These are phyloP conservation scores for Stenopsyche tienmushanensis DNA, from an alignment of 1,140 invertebrate genomes.

Conservation along the genomic window DNA sequence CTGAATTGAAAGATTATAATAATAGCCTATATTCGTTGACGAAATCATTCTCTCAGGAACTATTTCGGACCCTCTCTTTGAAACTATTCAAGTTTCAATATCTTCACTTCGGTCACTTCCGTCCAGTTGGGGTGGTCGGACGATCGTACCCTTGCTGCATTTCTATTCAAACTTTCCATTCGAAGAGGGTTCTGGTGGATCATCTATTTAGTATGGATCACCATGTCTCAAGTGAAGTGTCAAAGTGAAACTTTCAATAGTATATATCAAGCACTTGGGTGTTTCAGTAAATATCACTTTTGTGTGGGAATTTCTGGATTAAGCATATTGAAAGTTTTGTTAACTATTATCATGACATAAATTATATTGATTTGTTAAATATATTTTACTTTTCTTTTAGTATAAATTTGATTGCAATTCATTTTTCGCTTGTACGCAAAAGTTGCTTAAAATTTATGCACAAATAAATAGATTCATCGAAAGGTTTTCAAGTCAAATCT, in stretches of 20 bases:
- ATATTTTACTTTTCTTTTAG: no score
- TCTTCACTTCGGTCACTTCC: constrained; percentile 37
- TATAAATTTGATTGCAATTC: no score
- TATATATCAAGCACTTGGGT: no score
- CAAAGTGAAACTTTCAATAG: constrained; percentile 37
- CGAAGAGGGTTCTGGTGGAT: constrained; percentile 9
- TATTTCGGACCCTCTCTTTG: constrained; percentile 15
- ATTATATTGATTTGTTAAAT: no score
- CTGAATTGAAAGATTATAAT: background rate
- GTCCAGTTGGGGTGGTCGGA: constrained; percentile 16
- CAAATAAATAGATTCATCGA: no score
- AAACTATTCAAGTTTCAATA: constrained; percentile 39
- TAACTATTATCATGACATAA: background rate
- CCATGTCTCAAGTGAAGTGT: constrained; percentile 40
- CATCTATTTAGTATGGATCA: constrained; percentile 41
- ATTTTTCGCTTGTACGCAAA: no score
- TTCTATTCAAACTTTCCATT: constrained; percentile 39
- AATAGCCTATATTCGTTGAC: background rate
- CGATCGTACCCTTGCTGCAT: constrained; percentile 24
- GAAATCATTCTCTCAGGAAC: background rate
- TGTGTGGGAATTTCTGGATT: background rate
- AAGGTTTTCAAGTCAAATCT: no score
- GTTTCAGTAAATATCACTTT: background rate
- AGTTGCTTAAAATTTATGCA: no score
- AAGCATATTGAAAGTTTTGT: background rate